Conservation (phyloP, 2,797 vertebrate genomes). For the Oreochromis mossambicus region DNA sequence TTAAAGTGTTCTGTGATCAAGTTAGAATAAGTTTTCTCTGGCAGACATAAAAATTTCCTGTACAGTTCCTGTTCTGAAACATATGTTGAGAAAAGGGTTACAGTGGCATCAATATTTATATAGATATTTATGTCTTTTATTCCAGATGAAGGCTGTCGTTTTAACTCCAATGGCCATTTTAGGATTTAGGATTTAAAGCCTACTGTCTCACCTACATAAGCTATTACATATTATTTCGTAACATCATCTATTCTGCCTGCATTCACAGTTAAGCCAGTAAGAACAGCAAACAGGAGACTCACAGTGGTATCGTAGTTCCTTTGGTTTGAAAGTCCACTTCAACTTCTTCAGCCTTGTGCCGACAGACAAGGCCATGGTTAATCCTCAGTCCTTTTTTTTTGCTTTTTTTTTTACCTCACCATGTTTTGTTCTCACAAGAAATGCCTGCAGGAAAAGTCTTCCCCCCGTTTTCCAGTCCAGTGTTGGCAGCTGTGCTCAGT, state of each 20-base stretch:
- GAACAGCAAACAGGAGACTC: not conserved
- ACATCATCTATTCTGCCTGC: not conserved
- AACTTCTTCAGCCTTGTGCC: not conserved
- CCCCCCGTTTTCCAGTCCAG: slow-evolving; percentile 25
- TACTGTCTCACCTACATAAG: not conserved
- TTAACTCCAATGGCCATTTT: not conserved
- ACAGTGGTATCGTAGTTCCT: not conserved
- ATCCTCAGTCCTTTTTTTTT: slow-evolving; percentile 1
- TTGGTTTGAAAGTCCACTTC: slow-evolving; percentile 17
- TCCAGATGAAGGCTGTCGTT: not conserved
- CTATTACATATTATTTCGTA: not conserved
- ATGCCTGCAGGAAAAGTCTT: slow-evolving; percentile 47
- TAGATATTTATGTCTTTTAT: not conserved
- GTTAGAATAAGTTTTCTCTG: not conserved
- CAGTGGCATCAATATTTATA: not conserved
- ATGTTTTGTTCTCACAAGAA: slow-evolving; percentile 32
- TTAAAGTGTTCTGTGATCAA: not conserved
- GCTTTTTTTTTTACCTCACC: slow-evolving; percentile 1
- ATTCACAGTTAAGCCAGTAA: not conserved
- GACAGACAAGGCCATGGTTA: slow-evolving; percentile 40
- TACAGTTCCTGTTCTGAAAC: not conserved
- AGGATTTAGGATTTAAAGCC: not conserved
- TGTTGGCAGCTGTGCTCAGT: slow-evolving; percentile 43
- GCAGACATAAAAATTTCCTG: not conserved
- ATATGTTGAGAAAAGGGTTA: not conserved